Base-by-base conservation (phyloP, 2,113 vertebrate species). In the Sinocyclocheilus anophthalmus region DNA sequence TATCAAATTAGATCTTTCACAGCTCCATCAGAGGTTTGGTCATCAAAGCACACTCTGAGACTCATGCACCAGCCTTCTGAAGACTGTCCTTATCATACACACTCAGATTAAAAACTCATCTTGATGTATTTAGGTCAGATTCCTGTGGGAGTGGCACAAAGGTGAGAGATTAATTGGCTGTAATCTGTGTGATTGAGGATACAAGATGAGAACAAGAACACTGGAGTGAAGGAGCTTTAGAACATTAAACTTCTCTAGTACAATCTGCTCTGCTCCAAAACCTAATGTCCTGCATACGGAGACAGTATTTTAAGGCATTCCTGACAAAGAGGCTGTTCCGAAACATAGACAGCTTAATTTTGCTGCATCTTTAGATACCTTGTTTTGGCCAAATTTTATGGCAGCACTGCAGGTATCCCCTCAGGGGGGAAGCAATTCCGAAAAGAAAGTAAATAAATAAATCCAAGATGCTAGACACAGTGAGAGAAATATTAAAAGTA, bases 121-220 rank as follows among this genome's bases (percentile, higher is more conserved):
- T 91, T 91, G 92, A 94, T 93, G 92, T 93, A 94, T 95, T 92
- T 94, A 90, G 94, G 93, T 94, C 94, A 84, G 93, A 93, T 93
- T 93, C 90, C 88, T 91, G 91, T 72, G 85, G 79, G 86, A 91
- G 90, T 87, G 87, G 83, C 86, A 90, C 88, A 73, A 72, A 73
- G 82, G 82, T 84, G 48, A 83, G 84, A 63, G 48, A 84, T 79
- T 88, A 88, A 88, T 88, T 84, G 81, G 57, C 67, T 86, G 30
- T 84, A 80, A 86, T 67, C 75, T 80, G 76, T 88, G 85, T 84
- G 5, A 75, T 26, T 70, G 72, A 61, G 76, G 48, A 82, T 65
- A 70, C 33, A 14, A 59, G 14, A 85, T 70, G 5, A 78, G 73
- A 78, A 50, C 53, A 70, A 72, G 24, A 72, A 69, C 77, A 18